These are phyloP conservation scores for Siphamia tubifer DNA, from an alignment of 2,113 vertebrate genomes.

Conservation along the genomic window DNA sequence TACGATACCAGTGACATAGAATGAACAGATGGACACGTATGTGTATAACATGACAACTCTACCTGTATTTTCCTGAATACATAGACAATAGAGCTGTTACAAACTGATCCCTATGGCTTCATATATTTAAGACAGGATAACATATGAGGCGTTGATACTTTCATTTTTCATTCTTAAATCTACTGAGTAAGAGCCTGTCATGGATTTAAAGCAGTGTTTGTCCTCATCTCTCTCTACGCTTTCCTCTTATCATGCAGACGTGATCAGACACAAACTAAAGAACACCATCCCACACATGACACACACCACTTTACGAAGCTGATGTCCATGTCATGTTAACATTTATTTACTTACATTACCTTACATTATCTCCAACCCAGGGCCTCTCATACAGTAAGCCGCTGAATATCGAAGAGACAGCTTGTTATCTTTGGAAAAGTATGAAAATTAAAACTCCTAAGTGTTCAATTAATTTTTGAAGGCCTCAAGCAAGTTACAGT, in stretches of 20 bases:
- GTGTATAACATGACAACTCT: too few relatives aligned
- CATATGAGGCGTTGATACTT: too few relatives aligned
- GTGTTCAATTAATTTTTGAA: background rate
- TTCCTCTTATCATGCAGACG: slow-evolving; percentile 7
- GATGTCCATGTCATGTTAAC: background rate
- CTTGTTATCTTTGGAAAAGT: background rate
- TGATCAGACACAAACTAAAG: slow-evolving; percentile 12
- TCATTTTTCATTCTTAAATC: background rate
- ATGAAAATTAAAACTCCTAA: background rate
- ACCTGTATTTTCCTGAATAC: too few relatives aligned
- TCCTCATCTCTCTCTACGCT: background rate
- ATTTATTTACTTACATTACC: too few relatives aligned
- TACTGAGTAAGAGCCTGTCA: background rate
- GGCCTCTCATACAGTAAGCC: background rate
- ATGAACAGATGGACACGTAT: too few relatives aligned
- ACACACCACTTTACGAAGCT: too few relatives aligned
- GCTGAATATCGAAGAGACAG: background rate
- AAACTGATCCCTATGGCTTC: background rate
- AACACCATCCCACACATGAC: background rate
- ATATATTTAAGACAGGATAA: too few relatives aligned
- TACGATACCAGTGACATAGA: background rate
- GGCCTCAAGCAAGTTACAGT: background rate
- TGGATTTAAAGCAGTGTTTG: background rate
- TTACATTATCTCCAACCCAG: too few relatives aligned
- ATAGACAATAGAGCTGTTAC: too few relatives aligned